These are phyloP conservation scores for Galeruca laticollis DNA, from an alignment of 2,888 invertebrate species.

Conservation along the genomic window DNA sequence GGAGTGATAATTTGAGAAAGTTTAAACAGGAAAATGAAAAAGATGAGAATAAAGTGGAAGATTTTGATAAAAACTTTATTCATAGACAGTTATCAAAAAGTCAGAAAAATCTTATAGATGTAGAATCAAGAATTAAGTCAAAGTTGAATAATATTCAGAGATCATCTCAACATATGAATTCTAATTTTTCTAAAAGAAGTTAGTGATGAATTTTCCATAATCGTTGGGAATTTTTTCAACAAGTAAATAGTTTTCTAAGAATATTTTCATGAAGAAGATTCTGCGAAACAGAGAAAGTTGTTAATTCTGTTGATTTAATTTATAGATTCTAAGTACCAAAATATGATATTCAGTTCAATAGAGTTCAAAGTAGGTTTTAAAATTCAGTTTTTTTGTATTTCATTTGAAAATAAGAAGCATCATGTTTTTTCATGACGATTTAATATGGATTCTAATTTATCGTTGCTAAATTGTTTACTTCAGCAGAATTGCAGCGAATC, in stretches of 20 bases:
- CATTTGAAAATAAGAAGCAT: too few relatives aligned
- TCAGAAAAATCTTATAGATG: constrained; percentile 74
- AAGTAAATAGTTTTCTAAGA: neutral
- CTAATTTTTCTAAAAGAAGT: constrained; percentile 77
- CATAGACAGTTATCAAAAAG: constrained; percentile 75
- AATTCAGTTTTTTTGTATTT: too few relatives aligned
- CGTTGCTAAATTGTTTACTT: too few relatives aligned
- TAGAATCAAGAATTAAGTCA: constrained; percentile 87
- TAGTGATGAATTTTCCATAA: constrained; percentile 5
- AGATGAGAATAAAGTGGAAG: constrained; percentile 68
- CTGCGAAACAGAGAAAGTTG: too few relatives aligned
- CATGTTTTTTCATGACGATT: too few relatives aligned
- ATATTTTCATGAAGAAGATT: neutral
- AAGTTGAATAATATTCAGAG: constrained; percentile 93
- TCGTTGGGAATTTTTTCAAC: too few relatives aligned
- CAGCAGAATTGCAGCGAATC: too few relatives aligned
- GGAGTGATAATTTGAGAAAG: constrained; percentile 73
- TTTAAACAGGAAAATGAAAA: constrained; percentile 73
- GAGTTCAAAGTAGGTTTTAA: too few relatives aligned
- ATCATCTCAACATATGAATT: constrained; percentile 82
- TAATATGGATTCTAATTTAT: too few relatives aligned
- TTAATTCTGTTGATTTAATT: too few relatives aligned
- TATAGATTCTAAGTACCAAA: too few relatives aligned
- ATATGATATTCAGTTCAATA: too few relatives aligned
- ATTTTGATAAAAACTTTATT: constrained; percentile 70